Conservation (phyloP, 2,888 invertebrate genomes). For the Eupsilia transversa region DNA sequence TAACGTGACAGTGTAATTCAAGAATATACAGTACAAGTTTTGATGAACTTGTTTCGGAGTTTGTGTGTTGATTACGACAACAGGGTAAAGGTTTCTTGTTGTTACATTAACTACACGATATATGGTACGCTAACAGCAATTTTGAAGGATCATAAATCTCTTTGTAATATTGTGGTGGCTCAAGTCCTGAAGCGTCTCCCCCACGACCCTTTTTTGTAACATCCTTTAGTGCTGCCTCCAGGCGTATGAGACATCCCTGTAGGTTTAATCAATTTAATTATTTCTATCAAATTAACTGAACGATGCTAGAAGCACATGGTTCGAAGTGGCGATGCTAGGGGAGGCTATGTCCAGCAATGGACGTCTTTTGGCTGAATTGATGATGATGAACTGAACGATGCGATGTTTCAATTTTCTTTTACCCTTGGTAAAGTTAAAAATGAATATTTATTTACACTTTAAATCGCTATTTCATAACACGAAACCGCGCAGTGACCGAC, state of each 20-base stretch:
- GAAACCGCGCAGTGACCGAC: slow-evolving; percentile 44
- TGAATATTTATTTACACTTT: slow-evolving; percentile 17
- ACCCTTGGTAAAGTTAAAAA: slow-evolving; percentile 22
- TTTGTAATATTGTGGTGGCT: slow-evolving; percentile 32
- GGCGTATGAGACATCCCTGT: slow-evolving; percentile 31
- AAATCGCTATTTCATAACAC: slow-evolving; percentile 38
- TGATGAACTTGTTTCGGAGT: slow-evolving; percentile 22
- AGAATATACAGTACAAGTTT: slow-evolving; percentile 51
- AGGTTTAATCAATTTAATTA: slow-evolving; percentile 25
- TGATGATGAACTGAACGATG: too few relatives aligned
- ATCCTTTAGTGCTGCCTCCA: slow-evolving; percentile 49
- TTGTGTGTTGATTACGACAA: slow-evolving; percentile 20
- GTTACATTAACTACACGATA: slow-evolving; percentile 8
- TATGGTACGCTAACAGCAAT: slow-evolving; percentile 9
- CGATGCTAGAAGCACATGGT: too few relatives aligned
- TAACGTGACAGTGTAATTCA: slow-evolving; percentile 66
- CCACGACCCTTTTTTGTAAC: slow-evolving; percentile 47
- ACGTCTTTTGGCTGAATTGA: too few relatives aligned
- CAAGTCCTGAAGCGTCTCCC: slow-evolving; percentile 8
- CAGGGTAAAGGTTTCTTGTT: slow-evolving; percentile 16
- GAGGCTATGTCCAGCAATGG: too few relatives aligned
- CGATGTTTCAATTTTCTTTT: too few relatives aligned
- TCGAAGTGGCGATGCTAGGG: too few relatives aligned
- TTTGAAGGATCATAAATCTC: slow-evolving; percentile 37
- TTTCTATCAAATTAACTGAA: not conserved